phyloP scores from a whole-genome alignment of 2,113 vertebrate species.

The Turdus rufiventris region DNA sequence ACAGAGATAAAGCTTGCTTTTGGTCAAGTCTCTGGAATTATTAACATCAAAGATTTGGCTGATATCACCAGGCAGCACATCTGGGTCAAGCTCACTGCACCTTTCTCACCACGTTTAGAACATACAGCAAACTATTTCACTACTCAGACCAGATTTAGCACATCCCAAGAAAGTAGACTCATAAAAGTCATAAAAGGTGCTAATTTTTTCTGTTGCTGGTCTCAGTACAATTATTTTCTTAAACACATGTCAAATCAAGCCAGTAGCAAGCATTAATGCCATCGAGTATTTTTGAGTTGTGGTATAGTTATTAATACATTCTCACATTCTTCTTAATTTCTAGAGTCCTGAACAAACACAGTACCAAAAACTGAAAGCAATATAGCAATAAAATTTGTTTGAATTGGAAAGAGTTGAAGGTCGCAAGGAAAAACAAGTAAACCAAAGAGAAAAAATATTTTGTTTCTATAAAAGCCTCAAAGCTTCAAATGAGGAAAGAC shows the following conservation, averaged over 20 bases:
- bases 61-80: background rate
- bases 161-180: background rate
- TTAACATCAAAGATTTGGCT: background rate
- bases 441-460: background rate
- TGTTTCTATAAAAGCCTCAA: background rate
- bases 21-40: background rate
- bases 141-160: background rate
- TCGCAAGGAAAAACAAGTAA: background rate
- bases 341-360: background rate
- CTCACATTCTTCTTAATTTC: background rate
- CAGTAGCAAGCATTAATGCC: constrained; percentile 6
- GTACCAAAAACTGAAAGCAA: background rate
- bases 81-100: background rate
- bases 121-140: background rate
- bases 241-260: background rate
- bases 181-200: background rate
- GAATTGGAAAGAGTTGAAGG: background rate
- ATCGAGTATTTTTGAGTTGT: background rate
- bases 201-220: background rate
- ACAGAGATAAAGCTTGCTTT: background rate
- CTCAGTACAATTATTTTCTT: constrained; percentile 17
- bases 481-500: background rate
- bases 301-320: background rate
- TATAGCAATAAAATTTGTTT: background rate
- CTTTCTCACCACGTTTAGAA: background rate